Conservation (phyloP, 2,797 vertebrate species). For the Myotis findleyi region DNA sequence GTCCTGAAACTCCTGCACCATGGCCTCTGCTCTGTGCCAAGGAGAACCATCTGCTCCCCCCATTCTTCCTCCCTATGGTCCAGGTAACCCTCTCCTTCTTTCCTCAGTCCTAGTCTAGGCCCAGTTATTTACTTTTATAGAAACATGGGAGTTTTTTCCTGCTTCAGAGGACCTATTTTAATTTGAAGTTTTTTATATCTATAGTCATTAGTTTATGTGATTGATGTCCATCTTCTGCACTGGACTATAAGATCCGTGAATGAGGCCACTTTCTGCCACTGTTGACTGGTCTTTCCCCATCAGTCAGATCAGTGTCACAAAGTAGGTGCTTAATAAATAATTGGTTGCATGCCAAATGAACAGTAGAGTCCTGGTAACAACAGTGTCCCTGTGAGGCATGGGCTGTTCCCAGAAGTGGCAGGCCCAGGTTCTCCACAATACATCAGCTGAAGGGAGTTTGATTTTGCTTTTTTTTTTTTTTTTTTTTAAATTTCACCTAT, state of each 20-base stretch:
- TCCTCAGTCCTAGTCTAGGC: not conserved
- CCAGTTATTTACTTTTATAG: not conserved
- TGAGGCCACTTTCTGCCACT: not conserved
- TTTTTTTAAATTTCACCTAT: conserved; percentile 36
- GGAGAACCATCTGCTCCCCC: not conserved
- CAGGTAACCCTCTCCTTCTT: not conserved
- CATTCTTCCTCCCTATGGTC: accelerated
- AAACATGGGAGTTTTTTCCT: not conserved
- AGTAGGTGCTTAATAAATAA: conserved; percentile 38
- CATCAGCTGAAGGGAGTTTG: conserved; percentile 58
- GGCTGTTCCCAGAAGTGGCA: conserved; percentile 78
- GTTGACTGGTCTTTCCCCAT: not conserved
- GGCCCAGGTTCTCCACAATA: conserved; percentile 64
- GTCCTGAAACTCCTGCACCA: not conserved
- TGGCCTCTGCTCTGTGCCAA: not conserved
- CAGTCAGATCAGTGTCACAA: not conserved
- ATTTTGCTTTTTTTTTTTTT: conserved; percentile 64
- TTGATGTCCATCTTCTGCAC: accelerated
- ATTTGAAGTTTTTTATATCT: not conserved
- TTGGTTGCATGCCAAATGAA: not conserved
- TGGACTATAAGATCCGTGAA: not conserved
- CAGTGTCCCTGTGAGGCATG: conserved; percentile 52
- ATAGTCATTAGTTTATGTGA: not conserved
- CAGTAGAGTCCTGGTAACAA: not conserved
- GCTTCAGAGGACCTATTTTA: not conserved